Percentiles rank a stretch among this genome's conserved stretches.
Conservation (phyloP, 1,140 invertebrate species). For the Bombus polaris region DNA sequence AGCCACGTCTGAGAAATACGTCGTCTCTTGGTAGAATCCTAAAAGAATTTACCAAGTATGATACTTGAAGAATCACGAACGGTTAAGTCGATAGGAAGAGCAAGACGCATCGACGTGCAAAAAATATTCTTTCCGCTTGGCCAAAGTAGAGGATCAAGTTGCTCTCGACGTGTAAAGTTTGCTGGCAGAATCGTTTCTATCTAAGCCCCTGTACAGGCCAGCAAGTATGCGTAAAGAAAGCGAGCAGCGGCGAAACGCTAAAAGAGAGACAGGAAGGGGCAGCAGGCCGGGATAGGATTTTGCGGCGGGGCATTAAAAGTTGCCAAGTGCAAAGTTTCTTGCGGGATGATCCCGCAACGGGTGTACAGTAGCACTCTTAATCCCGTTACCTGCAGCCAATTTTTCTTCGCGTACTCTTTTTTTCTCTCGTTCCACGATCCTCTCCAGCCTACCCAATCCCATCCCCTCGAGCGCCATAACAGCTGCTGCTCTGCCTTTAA, state of each 20-base stretch:
- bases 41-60: neutral
- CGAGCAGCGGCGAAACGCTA: neutral
- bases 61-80: neutral
- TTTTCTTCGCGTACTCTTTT: slow-evolving; percentile 67
- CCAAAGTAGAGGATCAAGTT: neutral
- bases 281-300: slow-evolving; percentile 67
- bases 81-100: neutral
- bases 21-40: neutral
- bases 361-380: slow-evolving; percentile 78
- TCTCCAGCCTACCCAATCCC: slow-evolving; percentile 7
- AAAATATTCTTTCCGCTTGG: neutral
- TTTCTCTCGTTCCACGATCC: slow-evolving; percentile 21
- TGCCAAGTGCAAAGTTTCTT: slow-evolving; percentile 81
- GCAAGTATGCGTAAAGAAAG: slow-evolving; percentile 25
- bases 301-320: slow-evolving; percentile 79
- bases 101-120: neutral
- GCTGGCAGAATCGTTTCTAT: slow-evolving; percentile 8
- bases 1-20: neutral
- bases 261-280: neutral
- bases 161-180: slow-evolving; percentile 23
- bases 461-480: neutral
- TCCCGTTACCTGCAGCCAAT: slow-evolving; percentile 80
- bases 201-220: neutral
- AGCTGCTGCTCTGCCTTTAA: slow-evolving; percentile 27
- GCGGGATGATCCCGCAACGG: slow-evolving; percentile 76